These are phyloP conservation scores for Smittia sp. DNA, from an alignment of 2,888 invertebrate species.

Conservation along the genomic window DNA sequence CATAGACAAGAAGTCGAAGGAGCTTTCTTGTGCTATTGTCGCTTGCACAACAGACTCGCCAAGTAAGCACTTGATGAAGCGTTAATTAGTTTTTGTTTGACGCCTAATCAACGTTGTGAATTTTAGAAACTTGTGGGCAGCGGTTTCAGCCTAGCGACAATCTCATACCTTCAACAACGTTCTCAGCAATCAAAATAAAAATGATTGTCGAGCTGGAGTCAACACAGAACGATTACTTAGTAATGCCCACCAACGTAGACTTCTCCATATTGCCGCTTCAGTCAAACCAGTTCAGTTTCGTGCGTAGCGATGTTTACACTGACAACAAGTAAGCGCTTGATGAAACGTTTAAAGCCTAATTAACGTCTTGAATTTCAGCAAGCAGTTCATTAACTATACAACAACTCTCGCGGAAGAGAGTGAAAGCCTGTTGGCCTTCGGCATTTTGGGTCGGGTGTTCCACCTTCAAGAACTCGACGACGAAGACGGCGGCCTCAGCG, in stretches of 20 bases:
- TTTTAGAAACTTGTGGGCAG: conserved; percentile 15
- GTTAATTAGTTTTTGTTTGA: too few relatives aligned
- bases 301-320: conserved; percentile 3
- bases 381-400: conserved; percentile 27
- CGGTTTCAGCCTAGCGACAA: conserved; percentile 20
- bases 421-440: conserved; percentile 48
- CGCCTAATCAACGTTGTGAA: too few relatives aligned
- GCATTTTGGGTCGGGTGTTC: conserved; percentile 46
- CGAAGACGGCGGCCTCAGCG: background rate
- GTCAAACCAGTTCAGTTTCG: background rate
- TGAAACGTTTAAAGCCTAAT: background rate
- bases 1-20: conserved; percentile 43
- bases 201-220: conserved; percentile 27
- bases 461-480: background rate
- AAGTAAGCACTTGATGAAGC: too few relatives aligned
- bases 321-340: conserved; percentile 10
- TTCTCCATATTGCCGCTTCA: conserved; percentile 18
- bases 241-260: conserved; percentile 31
- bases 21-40: conserved; percentile 28
- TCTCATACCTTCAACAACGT: conserved; percentile 12
- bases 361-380: background rate
- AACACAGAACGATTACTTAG: background rate
- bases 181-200: conserved; percentile 1
- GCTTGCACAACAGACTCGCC: conserved; percentile 14
- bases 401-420: background rate